phyloP scores from a whole-genome alignment of 1,140 invertebrate species.

The Pristionchus pacificus region DNA sequence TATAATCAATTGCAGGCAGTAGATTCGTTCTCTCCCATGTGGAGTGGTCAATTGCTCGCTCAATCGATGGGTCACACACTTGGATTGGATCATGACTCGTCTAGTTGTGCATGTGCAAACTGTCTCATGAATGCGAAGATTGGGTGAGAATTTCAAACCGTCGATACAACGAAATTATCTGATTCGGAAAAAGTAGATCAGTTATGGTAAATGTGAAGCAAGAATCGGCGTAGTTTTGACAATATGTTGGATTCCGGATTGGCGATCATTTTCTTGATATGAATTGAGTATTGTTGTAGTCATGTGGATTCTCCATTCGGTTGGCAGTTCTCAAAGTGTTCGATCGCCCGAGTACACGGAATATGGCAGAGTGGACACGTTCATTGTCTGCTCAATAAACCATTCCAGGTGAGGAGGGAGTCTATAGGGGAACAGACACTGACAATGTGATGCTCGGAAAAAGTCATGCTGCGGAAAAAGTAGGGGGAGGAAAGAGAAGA shows the following conservation, averaged over 20 bases:
- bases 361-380: conserved; percentile 47
- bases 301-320: conserved; percentile 40
- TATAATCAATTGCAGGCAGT: conserved; percentile 36
- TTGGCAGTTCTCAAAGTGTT: conserved; percentile 56
- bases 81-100: conserved; percentile 53
- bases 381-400: conserved; percentile 51
- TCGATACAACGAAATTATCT: too few relatives aligned
- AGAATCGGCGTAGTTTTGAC: too few relatives aligned
- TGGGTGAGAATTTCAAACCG: conserved; percentile 41
- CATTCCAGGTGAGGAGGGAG: conserved; percentile 50
- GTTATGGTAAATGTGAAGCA: too few relatives aligned
- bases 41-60: conserved; percentile 41
- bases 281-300: too few relatives aligned
- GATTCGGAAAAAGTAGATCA: too few relatives aligned
- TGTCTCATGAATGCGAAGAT: conserved; percentile 51
- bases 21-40: conserved; percentile 43
- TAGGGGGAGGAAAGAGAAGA: too few relatives aligned
- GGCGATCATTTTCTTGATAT: too few relatives aligned
- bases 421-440: too few relatives aligned
- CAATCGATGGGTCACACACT: conserved; percentile 52
- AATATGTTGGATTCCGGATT: too few relatives aligned
- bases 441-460: too few relatives aligned
- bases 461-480: too few relatives aligned
- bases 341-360: conserved; percentile 46
- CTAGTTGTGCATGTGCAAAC: conserved; percentile 44